Conservation (phyloP, 1,140 invertebrate genomes). For the Branchinecta lynchi region DNA sequence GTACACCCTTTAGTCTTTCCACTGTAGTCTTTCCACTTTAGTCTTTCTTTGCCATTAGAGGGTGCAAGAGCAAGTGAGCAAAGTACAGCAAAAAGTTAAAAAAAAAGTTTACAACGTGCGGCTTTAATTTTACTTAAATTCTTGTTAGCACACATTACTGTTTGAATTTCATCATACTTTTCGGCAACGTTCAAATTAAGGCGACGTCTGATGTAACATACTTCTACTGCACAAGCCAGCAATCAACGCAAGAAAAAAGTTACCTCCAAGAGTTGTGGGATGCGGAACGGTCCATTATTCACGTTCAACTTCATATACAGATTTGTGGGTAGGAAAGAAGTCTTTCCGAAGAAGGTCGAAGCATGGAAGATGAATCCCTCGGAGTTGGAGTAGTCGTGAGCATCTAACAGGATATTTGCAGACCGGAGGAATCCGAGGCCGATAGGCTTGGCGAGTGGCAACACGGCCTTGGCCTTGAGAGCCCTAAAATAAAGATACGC, state of each 20-base stretch:
- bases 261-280: neutral
- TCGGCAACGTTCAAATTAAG: neutral
- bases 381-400: neutral
- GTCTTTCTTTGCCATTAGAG: too few relatives aligned
- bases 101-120: too few relatives aligned
- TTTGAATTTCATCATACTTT: too few relatives aligned
- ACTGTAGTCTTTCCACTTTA: too few relatives aligned
- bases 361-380: neutral
- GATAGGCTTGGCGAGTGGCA: constrained; percentile 23
- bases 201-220: neutral
- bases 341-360: neutral
- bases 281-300: neutral
- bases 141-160: too few relatives aligned
- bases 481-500: neutral
- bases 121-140: too few relatives aligned
- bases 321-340: neutral
- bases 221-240: neutral
- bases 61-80: too few relatives aligned
- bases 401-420: constrained; percentile 21
- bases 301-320: neutral
- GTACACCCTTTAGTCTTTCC: too few relatives aligned
- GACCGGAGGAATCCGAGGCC: constrained; percentile 19
- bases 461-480: constrained; percentile 22
- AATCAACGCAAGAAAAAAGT: neutral
- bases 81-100: too few relatives aligned